These are phyloP conservation scores for Orius laevigatus DNA, from an alignment of 1,140 invertebrate species.

Conservation along the genomic window DNA sequence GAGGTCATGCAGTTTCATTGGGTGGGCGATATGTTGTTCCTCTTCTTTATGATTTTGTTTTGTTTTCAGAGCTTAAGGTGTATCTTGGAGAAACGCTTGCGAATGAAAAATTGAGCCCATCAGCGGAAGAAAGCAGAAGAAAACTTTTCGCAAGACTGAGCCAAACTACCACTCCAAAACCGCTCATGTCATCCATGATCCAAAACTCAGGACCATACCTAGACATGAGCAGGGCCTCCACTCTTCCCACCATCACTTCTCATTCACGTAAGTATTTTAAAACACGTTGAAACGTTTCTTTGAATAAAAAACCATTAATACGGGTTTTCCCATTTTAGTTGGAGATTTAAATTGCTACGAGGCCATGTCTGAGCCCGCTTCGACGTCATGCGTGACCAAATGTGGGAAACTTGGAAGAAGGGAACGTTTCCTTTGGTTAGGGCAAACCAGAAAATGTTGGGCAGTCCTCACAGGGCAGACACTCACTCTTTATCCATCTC, in stretches of 20 bases:
- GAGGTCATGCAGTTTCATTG: too few relatives aligned
- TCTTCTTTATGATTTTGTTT: too few relatives aligned
- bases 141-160: slow-evolving; percentile 8
- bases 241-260: slow-evolving; percentile 3
- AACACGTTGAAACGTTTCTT: not conserved
- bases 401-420: slow-evolving; percentile 4
- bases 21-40: too few relatives aligned
- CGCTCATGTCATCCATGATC: too few relatives aligned
- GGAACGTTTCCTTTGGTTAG: slow-evolving; percentile 10
- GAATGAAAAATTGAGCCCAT: slow-evolving; percentile 6
- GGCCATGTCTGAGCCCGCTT: slow-evolving; percentile 3
- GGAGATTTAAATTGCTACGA: slow-evolving; percentile 3
- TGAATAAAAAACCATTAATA: too few relatives aligned
- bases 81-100: slow-evolving; percentile 12
- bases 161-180: not conserved
- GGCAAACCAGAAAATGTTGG: slow-evolving; percentile 10
- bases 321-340: too few relatives aligned
- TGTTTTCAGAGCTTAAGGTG: slow-evolving; percentile 10
- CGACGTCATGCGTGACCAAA: not conserved
- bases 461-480: not conserved
- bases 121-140: slow-evolving; percentile 3
- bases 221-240: slow-evolving; percentile 12
- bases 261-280: not conserved
- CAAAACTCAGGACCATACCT: slow-evolving; percentile 2
- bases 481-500: slow-evolving; percentile 15